Evolutionary conservation across 2,888 invertebrate genomes (phyloP), one percentile per base, ranked within the genome.

Genomic region (Pteria penguin): DNA sequence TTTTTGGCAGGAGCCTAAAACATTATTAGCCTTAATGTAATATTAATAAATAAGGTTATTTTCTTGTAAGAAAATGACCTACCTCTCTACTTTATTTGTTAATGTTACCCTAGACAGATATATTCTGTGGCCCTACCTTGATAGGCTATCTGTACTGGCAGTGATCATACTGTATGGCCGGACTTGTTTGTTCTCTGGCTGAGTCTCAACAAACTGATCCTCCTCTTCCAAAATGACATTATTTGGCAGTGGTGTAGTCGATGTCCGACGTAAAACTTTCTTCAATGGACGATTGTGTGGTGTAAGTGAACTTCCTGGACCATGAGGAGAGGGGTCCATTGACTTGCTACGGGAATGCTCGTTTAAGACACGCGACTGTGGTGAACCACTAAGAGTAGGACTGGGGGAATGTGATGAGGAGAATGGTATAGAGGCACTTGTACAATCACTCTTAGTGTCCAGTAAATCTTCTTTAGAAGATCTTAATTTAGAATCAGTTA

Each of bases 91-190:
- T n/a, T n/a, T n/a, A n/a, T n/a, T n/a, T n/a, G n/a, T n/a, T n/a
- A n/a, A n/a, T n/a, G n/a, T n/a, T n/a, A n/a, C n/a, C n/a, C n/a
- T n/a, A n/a, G n/a, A n/a, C n/a, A n/a, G n/a, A n/a, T n/a, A n/a
- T n/a, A n/a, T n/a, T n/a, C 18, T 45, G 8, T 45, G 8, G 8
- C 45, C 8, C 45, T 63, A 90, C 90, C 90, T 89, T 55, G 90
- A 89, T 54, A 91, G 77, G 73, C 90, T 91, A 68, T 91, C 91
- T 32, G 90, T 86, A 80, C 91, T 91, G 57, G 88, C 89, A n/a
- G 89, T 90, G 55, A 90, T 87, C 82, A 89, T 83, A 77, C 90
- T 89, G 79, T 87, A 69, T 24, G 87, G 80, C 22, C 84, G 83
- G 33, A 74, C 76, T 52, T 82, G 75, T 61, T 78, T 74, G 58